Evolutionary conservation across 2,888 invertebrate species (phyloP), one percentile per base, ranked within the genome.

Genomic region (Thecocarcelia acutangulata): DNA sequence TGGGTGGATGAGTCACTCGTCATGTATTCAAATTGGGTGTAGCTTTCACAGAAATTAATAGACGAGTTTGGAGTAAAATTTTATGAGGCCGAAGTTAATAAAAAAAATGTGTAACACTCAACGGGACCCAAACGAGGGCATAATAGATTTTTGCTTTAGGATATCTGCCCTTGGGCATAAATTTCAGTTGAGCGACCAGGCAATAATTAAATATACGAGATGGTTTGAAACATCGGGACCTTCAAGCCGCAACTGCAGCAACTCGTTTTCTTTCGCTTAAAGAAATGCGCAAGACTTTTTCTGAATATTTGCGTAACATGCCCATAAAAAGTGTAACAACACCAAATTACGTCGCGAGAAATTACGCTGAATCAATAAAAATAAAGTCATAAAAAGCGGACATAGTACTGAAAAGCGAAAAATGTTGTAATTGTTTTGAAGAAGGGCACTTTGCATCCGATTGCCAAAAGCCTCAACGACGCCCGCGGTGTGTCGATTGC

Each of bases 81-180:
- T 6, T 59, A 83, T 13, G 78, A 75, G 46, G 78, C 74, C 4
- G 83, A 83, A 24, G 19, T 79, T 19, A 74, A 79, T 28, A 63
- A 56, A 11, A 68, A 68, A 48, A 70, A n/a, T 79, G 73, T 50
- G 46, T n/a, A 56, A 44, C 5, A n/a, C 75, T 3, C 42, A 42
- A 19, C 52, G 78, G n/a, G 59, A 61, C 52, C 9, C 24, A 15
- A 21, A 59, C 17, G 78, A 83, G 17, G 46, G 33, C 2, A 15
- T 79, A 8, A n/a, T 66, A 0, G 83, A 83, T 6, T 79, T 79
- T 56, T 76, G 83, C 37, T 79, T 83, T 54, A 24, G 79, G 37
- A 61, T 83, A 37, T 56, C 66, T 54, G 40, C 78, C n/a, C 17
- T 83, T 11, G 75, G 13, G n/a, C 17, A 42, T 11, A 46, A 42